Evolutionary conservation across 2,113 vertebrate genomes (phyloP).

Genomic region (Talpa occidentalis): DNA sequence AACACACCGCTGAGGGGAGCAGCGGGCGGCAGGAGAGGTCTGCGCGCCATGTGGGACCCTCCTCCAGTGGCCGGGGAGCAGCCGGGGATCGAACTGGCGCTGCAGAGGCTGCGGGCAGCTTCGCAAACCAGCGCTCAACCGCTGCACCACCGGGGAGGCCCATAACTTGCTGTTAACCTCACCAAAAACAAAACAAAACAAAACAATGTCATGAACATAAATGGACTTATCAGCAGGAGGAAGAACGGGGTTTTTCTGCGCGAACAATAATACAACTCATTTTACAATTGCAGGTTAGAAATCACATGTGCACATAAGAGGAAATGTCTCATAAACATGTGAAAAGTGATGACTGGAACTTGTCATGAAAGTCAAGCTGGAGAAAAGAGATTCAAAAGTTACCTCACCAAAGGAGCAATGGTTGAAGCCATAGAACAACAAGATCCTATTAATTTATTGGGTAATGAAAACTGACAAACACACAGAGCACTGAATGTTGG

Average conservation of each 20-base stretch:
- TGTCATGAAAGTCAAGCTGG: neutral
- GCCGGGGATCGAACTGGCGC: too few relatives aligned
- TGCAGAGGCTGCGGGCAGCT: too few relatives aligned
- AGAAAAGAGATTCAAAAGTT: constrained; percentile 13
- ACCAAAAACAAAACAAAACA: constrained; percentile 24
- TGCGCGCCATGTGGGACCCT: too few relatives aligned
- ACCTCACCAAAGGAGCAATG: neutral
- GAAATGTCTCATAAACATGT: neutral
- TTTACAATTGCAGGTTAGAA: neutral
- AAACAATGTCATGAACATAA: neutral
- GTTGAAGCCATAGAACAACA: neutral
- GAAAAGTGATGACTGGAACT: neutral
- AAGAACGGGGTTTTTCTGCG: neutral
- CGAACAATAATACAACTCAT: constrained; percentile 3
- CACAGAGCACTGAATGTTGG: neutral
- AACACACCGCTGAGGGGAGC: too few relatives aligned
- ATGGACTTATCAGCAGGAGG: neutral
- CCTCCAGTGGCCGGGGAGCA: too few relatives aligned
- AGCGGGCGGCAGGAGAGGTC: too few relatives aligned
- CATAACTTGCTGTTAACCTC: neutral
- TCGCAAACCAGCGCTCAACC: too few relatives aligned
- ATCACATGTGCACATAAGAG: neutral
- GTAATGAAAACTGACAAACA: neutral
- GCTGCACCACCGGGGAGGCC: too few relatives aligned
- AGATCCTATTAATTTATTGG: neutral